Conservation (phyloP, 2,113 vertebrate genomes). For the Zootoca vivipara region DNA sequence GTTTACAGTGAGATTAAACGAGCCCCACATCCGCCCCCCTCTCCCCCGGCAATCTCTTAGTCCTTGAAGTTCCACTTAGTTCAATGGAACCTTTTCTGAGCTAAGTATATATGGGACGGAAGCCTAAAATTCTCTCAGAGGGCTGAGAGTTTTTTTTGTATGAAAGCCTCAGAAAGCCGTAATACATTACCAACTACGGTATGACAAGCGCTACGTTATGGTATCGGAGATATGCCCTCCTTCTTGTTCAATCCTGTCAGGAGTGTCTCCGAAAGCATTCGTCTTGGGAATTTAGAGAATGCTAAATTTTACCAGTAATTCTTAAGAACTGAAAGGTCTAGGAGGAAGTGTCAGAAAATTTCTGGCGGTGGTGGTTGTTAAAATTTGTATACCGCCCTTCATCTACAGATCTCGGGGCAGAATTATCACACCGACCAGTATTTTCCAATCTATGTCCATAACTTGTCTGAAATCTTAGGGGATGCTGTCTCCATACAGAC, state of each 20-base stretch:
- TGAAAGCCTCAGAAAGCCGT: slow-evolving; percentile 21
- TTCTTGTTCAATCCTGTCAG: not conserved
- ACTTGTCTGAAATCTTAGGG: not conserved
- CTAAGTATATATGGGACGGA: too few relatives aligned
- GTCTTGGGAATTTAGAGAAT: not conserved
- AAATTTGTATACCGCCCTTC: too few relatives aligned
- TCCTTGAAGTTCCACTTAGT: too few relatives aligned
- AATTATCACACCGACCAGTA: not conserved
- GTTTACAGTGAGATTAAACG: too few relatives aligned
- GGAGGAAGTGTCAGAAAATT: not conserved
- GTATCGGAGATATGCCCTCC: not conserved
- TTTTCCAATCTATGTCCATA: not conserved
- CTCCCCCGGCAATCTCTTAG: too few relatives aligned
- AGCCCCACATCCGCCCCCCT: too few relatives aligned
- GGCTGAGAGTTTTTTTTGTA: not conserved
- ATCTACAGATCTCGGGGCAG: too few relatives aligned
- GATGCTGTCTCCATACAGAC: not conserved
- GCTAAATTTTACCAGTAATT: not conserved
- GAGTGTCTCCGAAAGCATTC: not conserved
- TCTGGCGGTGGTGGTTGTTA: too few relatives aligned
- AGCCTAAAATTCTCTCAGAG: not conserved
- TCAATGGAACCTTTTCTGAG: too few relatives aligned
- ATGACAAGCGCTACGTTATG: not conserved
- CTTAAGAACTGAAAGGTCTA: not conserved
- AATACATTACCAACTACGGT: not conserved